Conservation (phyloP, 2,113 vertebrate genomes). For the Pleuronectes platessa region DNA sequence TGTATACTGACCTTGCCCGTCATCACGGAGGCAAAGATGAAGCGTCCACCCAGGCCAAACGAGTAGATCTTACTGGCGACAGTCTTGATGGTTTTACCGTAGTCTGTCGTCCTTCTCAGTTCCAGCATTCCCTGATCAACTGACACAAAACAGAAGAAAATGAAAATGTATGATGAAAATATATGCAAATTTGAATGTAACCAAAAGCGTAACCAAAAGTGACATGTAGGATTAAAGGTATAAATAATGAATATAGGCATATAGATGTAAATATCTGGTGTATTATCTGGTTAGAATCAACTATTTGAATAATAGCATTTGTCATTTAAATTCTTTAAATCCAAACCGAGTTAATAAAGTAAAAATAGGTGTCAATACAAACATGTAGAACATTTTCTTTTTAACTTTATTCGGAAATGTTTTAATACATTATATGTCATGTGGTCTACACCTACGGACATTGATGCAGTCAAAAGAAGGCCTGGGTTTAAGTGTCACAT, state of each 20-base stretch:
- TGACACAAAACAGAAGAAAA: slow-evolving; percentile 56
- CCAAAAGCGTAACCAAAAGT: no score
- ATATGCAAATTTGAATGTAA: not conserved
- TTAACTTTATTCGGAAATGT: not conserved
- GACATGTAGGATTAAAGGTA: not conserved
- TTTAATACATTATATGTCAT: no score
- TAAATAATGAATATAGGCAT: not conserved
- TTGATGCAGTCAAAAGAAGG: no score
- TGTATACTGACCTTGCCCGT: slow-evolving; percentile 84
- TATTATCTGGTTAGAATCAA: not conserved
- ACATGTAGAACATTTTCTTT: not conserved
- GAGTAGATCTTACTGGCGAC: slow-evolving; percentile 90
- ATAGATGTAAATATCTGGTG: not conserved
- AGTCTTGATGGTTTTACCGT: slow-evolving; percentile 85
- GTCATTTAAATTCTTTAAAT: not conserved
- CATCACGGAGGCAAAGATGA: slow-evolving; percentile 95
- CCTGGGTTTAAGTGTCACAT: no score
- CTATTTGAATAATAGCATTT: not conserved
- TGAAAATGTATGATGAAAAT: not conserved
- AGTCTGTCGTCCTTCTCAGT: slow-evolving; percentile 86
- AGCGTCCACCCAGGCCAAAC: slow-evolving; percentile 91
- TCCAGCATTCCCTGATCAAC: slow-evolving; percentile 87
- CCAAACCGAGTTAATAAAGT: not conserved
- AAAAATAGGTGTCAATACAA: not conserved
- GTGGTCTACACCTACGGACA: not conserved